Base-by-base conservation (phyloP, 2,797 vertebrate species). In the Phataginus tetradactyla region DNA sequence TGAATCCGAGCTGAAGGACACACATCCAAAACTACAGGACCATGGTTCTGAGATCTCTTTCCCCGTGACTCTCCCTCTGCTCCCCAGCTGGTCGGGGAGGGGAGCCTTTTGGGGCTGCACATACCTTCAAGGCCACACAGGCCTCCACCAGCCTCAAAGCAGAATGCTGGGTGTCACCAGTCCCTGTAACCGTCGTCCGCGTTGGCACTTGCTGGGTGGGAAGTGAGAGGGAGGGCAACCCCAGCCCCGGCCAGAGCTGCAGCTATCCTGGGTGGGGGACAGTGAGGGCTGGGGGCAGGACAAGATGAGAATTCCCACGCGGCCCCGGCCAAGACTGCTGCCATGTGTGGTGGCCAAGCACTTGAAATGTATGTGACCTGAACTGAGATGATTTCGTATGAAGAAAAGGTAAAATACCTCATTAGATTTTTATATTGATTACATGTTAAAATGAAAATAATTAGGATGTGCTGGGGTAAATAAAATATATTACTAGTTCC, bases 321-420 rank as follows among this genome's bases (percentile, higher is more conserved):
- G 7, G 51, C 27, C 0, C 1, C 0, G 1, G 29, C 34, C 3
- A 3, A 0, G 1, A 20, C 1, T 20, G 13, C 49, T 2, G 37
- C 71, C 63, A 45, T 29, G 0, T 0, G 17, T 5, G 89, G 75
- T 57, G 6, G 9, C 0, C 0, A 8, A 39, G 42, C 53, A 0
- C 12, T 4, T 55, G 71, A 27, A n/a, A 63, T 25, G 15, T 15
- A 29, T 17, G 8, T 20, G 0, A 21, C 21, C n/a, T 32, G 75
- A 45, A 7, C 0, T 3, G 59, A 88, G 77, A 27, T 3, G 18
- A 21, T 11, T 39, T 17, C 7, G 34, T 21, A 37, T 2, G 32
- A 25, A 34, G n/a, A 86, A 74, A 57, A 25, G 2, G 14, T 14
- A 29, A 61, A 80, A 20, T 51, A 5, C 1, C 29, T 88, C 12